A percentile compares a stretch with the other conserved stretches of the same genome.
These are phyloP conservation scores for Heteronetta atricapilla DNA, from an alignment of 2,113 vertebrate species.

Conservation along the genomic window DNA sequence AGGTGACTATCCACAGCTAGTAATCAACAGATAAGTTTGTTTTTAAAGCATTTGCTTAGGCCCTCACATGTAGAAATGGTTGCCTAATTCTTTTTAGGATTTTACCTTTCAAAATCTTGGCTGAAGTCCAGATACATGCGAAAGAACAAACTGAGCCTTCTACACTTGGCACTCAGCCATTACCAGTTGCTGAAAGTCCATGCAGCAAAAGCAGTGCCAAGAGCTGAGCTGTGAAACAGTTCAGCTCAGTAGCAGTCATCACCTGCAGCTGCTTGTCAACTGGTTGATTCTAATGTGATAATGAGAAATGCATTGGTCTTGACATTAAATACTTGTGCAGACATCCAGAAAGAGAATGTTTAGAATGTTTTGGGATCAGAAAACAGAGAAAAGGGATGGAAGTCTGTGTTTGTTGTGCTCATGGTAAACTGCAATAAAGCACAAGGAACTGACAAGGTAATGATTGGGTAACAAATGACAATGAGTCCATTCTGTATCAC, in stretches of 20 bases:
- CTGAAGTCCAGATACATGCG: not conserved
- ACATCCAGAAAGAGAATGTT: not conserved
- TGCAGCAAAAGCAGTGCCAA: not conserved
- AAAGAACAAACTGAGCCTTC: constrained; percentile 12
- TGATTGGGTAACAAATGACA: not conserved
- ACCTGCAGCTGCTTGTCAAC: constrained; percentile 40
- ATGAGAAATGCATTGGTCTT: not conserved
- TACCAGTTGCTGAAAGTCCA: not conserved
- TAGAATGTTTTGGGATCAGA: not conserved
- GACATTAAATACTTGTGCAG: not conserved
- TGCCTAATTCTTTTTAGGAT: not conserved
- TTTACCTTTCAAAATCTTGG: constrained; percentile 4
- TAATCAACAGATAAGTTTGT: not conserved
- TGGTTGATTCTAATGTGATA: constrained; percentile 20
- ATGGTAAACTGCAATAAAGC: not conserved
- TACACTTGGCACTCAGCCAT: constrained; percentile 6
- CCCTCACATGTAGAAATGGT: not conserved
- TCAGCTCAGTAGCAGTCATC: constrained; percentile 23
- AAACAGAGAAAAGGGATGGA: not conserved
- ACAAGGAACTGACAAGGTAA: not conserved
- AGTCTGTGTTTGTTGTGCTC: not conserved
- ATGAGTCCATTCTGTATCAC: not conserved
- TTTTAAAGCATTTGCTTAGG: not conserved
- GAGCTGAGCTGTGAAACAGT: not conserved
- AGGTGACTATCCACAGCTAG: not conserved